Evolutionary conservation across 1,140 invertebrate genomes (phyloP), one percentile per base, ranked within the genome.

Genomic region (Pseudoatta argentina): DNA sequence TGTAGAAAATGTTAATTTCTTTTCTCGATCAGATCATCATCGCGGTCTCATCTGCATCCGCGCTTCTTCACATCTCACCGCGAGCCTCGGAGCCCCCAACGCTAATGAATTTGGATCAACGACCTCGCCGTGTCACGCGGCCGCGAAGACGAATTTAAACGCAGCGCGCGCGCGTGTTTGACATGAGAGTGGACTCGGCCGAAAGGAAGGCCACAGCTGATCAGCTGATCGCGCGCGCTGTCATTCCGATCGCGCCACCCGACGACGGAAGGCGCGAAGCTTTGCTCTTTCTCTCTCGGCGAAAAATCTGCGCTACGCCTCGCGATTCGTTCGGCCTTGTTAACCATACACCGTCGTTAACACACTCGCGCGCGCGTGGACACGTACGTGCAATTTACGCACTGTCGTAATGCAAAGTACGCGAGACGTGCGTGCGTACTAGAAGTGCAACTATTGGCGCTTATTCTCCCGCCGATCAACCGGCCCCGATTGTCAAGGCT

Each of bases 201-300:
- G 89, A 91, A 81, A 76, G 87, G 87, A 90, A 91, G 89, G 90
- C 90, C 89, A 88, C 57, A 87, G 48, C 27, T 64, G 88, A 91
- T 91, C 90, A 91, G 90, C 90, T 91, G 90, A 91, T 91, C 85
- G 79, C 53, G 79, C 67, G 61, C 77, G 66, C 81, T 91, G 90
- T 91, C 89, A 91, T 91, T 86, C 48, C 39, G 59, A 69, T 63
- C 59, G 77, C 89, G 90, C 90, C 90, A 87, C 75, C 89, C 85
- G 76, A 72, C 89, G 87, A 67, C 73, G 63, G 48, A 14, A 61
- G 39, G 18, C 76, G 66, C 10, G 69, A 91, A 91, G 66, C 89
- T 21, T 21, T 51, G 21, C 4, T 24, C 55, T 59, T 30, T 73
- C 7, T 73, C 48, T 73, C 71, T 73, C 59, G 21, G 10, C 39